Evolutionary conservation across 2,797 vertebrate species (phyloP), one percentile per base, ranked within the genome.

Genomic region (Poecilia wingei): DNA sequence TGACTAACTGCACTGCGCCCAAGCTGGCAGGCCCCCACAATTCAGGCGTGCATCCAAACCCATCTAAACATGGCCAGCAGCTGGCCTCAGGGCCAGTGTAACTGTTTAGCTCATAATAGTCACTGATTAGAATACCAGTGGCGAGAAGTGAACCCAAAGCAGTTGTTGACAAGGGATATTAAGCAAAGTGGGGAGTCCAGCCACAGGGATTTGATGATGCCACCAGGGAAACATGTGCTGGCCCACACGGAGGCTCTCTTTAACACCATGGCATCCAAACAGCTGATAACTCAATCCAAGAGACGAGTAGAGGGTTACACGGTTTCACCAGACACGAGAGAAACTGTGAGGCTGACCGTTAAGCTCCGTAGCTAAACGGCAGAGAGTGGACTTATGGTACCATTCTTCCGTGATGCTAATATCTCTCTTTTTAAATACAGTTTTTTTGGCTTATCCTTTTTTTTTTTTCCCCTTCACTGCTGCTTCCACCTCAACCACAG

Each of bases 161-260:
- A 91, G 90, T 92, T 94, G 93, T 91, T 94, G 93, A 95, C 93
- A 94, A 87, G 92, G 86, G 84, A 91, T 83, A 91, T 92, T 92
- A 89, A 79, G 90, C 83, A 83, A 91, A 91, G 91, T 93, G 88
- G 87, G 89, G 86, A 92, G 91, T 88, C 87, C 72, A 79, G 88
- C 86, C 86, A 72, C 66, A 33, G 87, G 88, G 91, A 92, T 92
- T 89, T 87, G 88, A 90, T 93, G 91, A 94, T 92, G 89, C 91
- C 90, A 91, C 87, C 71, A 39, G 91, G 87, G 87, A 89, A 92
- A 90, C 86, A 87, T 91, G 92, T 84, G 91, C 84, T 86, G 93
- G 91, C 91, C 85, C 79, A 84, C 88, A 83, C 85, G 79, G 75
- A 33, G 81, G 59, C 81, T 85, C 85, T 91, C 88, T 91, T 92